Evolutionary conservation across 2,113 vertebrate genomes (phyloP).

Genomic region (Coreoperca whiteheadi): DNA sequence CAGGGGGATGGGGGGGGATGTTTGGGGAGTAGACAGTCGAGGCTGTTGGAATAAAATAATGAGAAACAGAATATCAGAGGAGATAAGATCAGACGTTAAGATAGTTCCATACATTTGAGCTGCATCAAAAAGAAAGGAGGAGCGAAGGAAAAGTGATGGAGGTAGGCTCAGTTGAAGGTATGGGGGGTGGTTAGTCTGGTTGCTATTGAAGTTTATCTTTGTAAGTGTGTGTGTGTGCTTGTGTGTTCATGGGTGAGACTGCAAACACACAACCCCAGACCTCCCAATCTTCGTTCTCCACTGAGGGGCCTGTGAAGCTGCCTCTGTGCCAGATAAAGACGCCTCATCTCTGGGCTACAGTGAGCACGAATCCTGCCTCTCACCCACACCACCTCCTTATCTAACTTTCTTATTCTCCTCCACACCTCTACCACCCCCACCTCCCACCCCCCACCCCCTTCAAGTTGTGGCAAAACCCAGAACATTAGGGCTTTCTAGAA

Average conservation of each 20-base stretch:
- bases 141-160: constrained; percentile 52
- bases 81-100: constrained; percentile 78
- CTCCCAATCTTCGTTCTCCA: constrained; percentile 82
- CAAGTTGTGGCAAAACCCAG: constrained; percentile 58
- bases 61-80: constrained; percentile 81
- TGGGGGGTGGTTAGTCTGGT: constrained; percentile 52
- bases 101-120: constrained; percentile 76
- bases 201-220: constrained; percentile 79
- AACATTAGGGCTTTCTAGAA: constrained; percentile 59
- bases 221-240: constrained; percentile 29
- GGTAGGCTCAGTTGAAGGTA: constrained; percentile 51
- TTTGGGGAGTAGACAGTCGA: constrained; percentile 64
- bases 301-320: constrained; percentile 79
- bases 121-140: constrained; percentile 59
- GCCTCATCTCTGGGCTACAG: constrained; percentile 74
- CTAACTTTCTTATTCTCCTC: constrained; percentile 57
- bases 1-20: constrained; percentile 41
- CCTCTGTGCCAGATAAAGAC: constrained; percentile 79
- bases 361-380: constrained; percentile 61
- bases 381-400: constrained; percentile 68
- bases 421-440: constrained; percentile 50
- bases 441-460: constrained; percentile 33
- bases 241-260: constrained; percentile 29
- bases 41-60: constrained; percentile 82
- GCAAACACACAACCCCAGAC: constrained; percentile 62